These are phyloP conservation scores for Peromyscus nudipes DNA, from an alignment of 2,797 vertebrate genomes.

Conservation along the genomic window DNA sequence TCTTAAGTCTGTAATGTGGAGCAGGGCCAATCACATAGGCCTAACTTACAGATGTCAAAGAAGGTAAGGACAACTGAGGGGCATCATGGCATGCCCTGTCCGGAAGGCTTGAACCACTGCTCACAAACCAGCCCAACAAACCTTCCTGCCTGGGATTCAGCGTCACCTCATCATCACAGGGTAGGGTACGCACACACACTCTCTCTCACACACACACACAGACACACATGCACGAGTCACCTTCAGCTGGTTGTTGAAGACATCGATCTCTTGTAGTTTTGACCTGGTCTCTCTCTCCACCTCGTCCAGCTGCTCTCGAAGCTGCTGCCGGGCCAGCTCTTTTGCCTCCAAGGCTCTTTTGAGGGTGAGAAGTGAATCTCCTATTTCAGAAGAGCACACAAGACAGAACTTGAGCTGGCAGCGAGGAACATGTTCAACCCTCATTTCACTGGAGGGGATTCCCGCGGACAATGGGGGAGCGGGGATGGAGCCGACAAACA, in stretches of 20 bases:
- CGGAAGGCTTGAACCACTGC: neutral
- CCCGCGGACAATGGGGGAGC: neutral
- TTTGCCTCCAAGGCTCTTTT: constrained; percentile 97
- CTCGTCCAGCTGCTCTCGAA: constrained; percentile 95
- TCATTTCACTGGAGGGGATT: neutral
- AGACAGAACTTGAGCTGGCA: constrained; percentile 37
- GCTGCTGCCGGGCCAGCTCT: constrained; percentile 94
- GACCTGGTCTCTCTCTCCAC: constrained; percentile 97
- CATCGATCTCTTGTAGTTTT: constrained; percentile 97
- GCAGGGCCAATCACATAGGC: neutral
- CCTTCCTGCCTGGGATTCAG: constrained; percentile 30
- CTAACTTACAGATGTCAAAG: neutral
- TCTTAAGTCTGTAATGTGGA: neutral
- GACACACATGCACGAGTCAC: constrained; percentile 86
- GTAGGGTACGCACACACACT: neutral
- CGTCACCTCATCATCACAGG: constrained; percentile 1
- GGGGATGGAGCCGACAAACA: neutral
- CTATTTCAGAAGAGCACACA: constrained; percentile 86
- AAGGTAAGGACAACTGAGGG: neutral
- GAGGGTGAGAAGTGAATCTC: constrained; percentile 96
- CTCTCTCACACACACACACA: too few relatives aligned
- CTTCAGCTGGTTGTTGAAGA: constrained; percentile 98
- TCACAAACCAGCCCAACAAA: neutral
- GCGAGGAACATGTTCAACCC: neutral
- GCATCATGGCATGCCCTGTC: neutral